Conservation (phyloP, 2,797 vertebrate species). For the Diplodus sargus region DNA sequence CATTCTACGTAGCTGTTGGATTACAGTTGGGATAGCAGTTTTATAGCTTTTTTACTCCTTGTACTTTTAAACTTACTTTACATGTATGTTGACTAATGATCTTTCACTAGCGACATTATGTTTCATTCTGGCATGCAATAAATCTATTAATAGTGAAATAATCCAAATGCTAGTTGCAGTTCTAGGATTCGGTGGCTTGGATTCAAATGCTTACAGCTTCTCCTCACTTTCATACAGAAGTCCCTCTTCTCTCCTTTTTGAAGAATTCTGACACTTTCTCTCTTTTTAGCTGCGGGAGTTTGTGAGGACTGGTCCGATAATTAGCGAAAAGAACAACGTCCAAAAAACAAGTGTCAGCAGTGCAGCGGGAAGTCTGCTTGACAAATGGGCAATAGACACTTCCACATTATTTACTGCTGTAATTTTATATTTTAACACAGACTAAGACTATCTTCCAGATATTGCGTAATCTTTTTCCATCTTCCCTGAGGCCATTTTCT, state of each 20-base stretch:
- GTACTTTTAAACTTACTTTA: not conserved
- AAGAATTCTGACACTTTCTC: not conserved
- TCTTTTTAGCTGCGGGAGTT: slow-evolving; percentile 10
- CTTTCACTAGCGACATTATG: not conserved
- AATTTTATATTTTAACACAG: not conserved
- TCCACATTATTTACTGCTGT: not conserved
- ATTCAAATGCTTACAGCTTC: not conserved
- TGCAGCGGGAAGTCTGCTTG: slow-evolving; percentile 27
- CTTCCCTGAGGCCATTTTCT: slow-evolving; percentile 10
- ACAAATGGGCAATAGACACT: not conserved
- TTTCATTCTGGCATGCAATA: not conserved
- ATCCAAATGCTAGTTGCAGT: too few species aligned
- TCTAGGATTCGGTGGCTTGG: not conserved
- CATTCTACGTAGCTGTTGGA: not conserved
- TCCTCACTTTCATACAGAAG: not conserved
- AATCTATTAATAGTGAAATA: too few species aligned
- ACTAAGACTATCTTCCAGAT: slow-evolving; percentile 18
- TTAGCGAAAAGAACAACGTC: slow-evolving; percentile 35
- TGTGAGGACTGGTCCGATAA: slow-evolving; percentile 10
- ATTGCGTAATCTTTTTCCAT: not conserved
- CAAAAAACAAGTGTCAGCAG: slow-evolving; percentile 14
- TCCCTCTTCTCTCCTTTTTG: not conserved
- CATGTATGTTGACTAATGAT: too few species aligned
- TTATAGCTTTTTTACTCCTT: not conserved
- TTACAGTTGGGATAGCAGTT: not conserved